These are phyloP conservation scores for Lontra canadensis DNA, from an alignment of 2,113 vertebrate species.

Conservation along the genomic window DNA sequence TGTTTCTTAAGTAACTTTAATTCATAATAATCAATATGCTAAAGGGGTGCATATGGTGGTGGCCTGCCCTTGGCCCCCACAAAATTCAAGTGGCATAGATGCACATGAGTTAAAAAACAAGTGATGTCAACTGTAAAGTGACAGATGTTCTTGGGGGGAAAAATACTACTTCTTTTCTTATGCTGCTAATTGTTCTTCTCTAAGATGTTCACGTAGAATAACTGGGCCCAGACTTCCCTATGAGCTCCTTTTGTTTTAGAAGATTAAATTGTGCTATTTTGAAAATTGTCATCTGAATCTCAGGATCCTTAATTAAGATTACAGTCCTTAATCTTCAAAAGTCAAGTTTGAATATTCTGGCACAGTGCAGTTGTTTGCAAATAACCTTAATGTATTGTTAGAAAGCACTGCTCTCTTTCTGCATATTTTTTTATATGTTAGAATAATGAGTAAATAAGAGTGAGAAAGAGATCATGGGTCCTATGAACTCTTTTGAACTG, in stretches of 20 bases:
- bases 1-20: background rate
- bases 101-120: background rate
- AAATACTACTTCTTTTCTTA: slow-evolving; percentile 34
- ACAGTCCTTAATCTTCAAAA: slow-evolving; percentile 61
- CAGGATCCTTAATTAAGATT: background rate
- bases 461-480: slow-evolving; percentile 25
- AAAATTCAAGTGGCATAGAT: background rate
- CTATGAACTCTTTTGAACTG: background rate
- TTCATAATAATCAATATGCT: background rate
- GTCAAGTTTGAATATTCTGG: slow-evolving; percentile 75
- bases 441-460: slow-evolving; percentile 50
- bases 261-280: slow-evolving; percentile 80
- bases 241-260: slow-evolving; percentile 69
- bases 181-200: slow-evolving; percentile 61
- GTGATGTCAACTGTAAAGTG: background rate
- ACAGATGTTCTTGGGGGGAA: background rate
- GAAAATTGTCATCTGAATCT: slow-evolving; percentile 79
- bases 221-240: slow-evolving; percentile 39
- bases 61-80: background rate
- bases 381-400: slow-evolving; percentile 81
- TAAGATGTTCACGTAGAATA: slow-evolving; percentile 60
- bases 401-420: slow-evolving; percentile 72
- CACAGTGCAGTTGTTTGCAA: slow-evolving; percentile 80
- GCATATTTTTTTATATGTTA: slow-evolving; percentile 80
- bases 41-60: background rate